Conservation (phyloP, 2,888 invertebrate species). For the Aspidapion aeneum region DNA sequence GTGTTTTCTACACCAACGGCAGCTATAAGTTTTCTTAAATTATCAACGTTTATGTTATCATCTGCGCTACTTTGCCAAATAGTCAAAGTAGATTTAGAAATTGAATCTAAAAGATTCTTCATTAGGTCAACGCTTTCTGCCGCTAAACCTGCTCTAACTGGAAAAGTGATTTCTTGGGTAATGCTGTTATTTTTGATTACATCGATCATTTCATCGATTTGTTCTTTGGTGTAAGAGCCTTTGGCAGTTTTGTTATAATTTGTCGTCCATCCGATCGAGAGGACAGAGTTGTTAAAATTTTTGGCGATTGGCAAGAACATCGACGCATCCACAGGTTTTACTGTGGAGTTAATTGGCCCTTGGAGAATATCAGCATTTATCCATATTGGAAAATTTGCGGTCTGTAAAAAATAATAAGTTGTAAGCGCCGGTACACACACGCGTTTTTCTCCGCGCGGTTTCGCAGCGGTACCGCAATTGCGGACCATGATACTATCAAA, state of each 20-base stretch:
- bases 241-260: conserved; percentile 47
- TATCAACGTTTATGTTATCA: conserved; percentile 64
- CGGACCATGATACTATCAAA: too few relatives aligned
- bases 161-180: conserved; percentile 73
- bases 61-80: conserved; percentile 74
- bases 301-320: conserved; percentile 59
- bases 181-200: conserved; percentile 54
- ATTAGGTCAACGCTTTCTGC: conserved; percentile 62
- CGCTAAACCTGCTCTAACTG: conserved; percentile 68
- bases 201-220: conserved; percentile 68
- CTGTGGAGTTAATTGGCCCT: conserved; percentile 65
- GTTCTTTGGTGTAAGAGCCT: conserved; percentile 58
- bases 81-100: conserved; percentile 57
- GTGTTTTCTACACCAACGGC: conserved; percentile 64
- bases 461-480: too few relatives aligned
- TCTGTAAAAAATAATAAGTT: conserved; percentile 47
- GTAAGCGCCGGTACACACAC: too few relatives aligned
- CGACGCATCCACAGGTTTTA: conserved; percentile 60
- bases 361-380: conserved; percentile 82
- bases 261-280: conserved; percentile 79
- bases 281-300: conserved; percentile 59
- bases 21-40: conserved; percentile 63
- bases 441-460: too few relatives aligned
- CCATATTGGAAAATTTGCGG: conserved; percentile 69
- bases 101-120: conserved; percentile 55